Evolutionary conservation across 1,140 invertebrate species (phyloP).

Genomic region (Phocides pigmalion): DNA sequence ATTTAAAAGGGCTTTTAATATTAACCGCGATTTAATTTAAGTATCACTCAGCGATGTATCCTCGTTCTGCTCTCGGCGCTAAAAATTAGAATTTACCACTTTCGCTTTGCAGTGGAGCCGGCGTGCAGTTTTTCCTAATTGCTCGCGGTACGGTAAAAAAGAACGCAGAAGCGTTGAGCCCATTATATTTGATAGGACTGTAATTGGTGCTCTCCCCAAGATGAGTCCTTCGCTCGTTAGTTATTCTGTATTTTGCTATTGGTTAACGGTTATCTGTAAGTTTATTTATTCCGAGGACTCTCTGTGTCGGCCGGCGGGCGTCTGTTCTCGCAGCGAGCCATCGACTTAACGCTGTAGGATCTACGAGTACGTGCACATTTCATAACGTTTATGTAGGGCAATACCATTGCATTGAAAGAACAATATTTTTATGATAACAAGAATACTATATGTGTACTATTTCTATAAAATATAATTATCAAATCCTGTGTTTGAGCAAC

Average conservation of each 20-base stretch:
- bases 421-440: no score
- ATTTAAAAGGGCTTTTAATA: slow-evolving; percentile 28
- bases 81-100: slow-evolving; percentile 35
- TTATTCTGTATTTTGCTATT: slow-evolving; percentile 34
- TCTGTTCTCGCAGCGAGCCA: background rate
- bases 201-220: slow-evolving; percentile 48
- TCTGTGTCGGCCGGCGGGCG: background rate
- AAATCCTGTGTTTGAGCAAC: no score
- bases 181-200: slow-evolving; percentile 50
- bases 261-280: slow-evolving; percentile 30
- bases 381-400: slow-evolving; percentile 3
- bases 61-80: slow-evolving; percentile 19
- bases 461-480: no score
- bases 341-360: background rate
- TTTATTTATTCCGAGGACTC: slow-evolving; percentile 29
- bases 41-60: slow-evolving; percentile 28
- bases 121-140: slow-evolving; percentile 34
- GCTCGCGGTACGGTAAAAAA: slow-evolving; percentile 31
- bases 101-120: slow-evolving; percentile 26
- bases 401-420: no score
- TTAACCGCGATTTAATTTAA: slow-evolving; percentile 32
- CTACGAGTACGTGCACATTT: background rate
- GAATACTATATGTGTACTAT: no score
- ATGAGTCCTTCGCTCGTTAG: slow-evolving; percentile 40
- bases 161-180: slow-evolving; percentile 34